These are phyloP conservation scores for Hypsibius dujardini DNA, from an alignment of 1,140 invertebrate genomes.

Conservation along the genomic window DNA sequence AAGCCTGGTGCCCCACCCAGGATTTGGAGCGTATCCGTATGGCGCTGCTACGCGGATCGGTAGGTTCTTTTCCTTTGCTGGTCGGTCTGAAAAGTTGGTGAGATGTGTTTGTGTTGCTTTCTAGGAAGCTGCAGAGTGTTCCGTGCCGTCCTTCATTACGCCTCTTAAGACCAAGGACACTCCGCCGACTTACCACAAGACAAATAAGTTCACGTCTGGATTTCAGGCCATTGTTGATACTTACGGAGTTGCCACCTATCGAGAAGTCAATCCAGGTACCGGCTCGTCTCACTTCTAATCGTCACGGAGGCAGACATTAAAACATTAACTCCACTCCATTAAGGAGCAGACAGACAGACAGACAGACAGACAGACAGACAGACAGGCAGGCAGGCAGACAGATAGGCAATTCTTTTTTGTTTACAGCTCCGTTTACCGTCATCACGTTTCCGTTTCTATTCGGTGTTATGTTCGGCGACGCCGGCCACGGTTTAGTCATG, in stretches of 20 bases:
- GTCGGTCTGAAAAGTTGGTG: no score
- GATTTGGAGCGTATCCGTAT: slow-evolving; percentile 20
- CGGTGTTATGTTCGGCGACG: slow-evolving; percentile 92
- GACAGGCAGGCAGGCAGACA: background rate
- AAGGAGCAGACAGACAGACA: no score
- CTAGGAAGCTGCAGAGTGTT: slow-evolving; percentile 19
- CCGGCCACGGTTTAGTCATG: slow-evolving; percentile 65
- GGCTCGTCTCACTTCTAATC: no score
- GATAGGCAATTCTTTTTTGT: slow-evolving; percentile 22
- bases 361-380: no score
- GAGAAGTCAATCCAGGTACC: slow-evolving; percentile 78
- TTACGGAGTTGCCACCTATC: slow-evolving; percentile 81
- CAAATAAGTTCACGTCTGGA: slow-evolving; percentile 55
- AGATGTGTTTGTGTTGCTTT: no score
- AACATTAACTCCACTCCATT: background rate
- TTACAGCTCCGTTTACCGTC: slow-evolving; percentile 68
- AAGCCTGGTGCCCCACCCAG: slow-evolving; percentile 21
- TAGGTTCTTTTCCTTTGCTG: no score
- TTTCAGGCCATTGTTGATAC: slow-evolving; percentile 91
- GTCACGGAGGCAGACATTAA: no score
- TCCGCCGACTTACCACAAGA: slow-evolving; percentile 13
- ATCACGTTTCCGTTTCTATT: slow-evolving; percentile 96
- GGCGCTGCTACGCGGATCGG: slow-evolving; percentile 10
- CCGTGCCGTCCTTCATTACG: slow-evolving; percentile 23
- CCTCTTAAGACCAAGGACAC: slow-evolving; percentile 21